phyloP scores from a whole-genome alignment of 2,113 vertebrate genomes.

The Dasyurus viverrinus region DNA sequence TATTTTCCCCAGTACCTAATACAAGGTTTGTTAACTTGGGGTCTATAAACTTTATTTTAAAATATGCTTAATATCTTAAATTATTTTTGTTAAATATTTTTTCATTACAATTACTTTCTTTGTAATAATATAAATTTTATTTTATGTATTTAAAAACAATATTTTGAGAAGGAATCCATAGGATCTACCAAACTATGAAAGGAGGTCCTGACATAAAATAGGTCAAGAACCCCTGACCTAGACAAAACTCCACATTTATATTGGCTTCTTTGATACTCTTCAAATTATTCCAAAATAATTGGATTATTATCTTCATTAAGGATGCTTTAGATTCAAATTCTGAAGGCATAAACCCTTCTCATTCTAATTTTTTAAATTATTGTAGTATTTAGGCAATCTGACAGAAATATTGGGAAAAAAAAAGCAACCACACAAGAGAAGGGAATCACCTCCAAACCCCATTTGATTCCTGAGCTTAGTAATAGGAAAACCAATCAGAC shows the following conservation, averaged over 20 bases:
- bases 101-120: not conserved
- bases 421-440: not conserved
- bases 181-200: not conserved
- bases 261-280: not conserved
- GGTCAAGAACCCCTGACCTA: not conserved
- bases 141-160: not conserved
- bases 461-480: not conserved
- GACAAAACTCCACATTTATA: not conserved
- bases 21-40: not conserved
- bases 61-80: not conserved
- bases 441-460: not conserved
- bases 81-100: not conserved
- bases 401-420: not conserved
- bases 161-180: not conserved
- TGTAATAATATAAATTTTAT: not conserved
- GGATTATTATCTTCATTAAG: not conserved
- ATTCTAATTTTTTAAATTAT: constrained; percentile 7
- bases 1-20: not conserved
- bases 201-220: not conserved
- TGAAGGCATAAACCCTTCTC: not conserved
- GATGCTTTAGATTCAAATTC: not conserved
- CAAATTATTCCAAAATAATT: not conserved
- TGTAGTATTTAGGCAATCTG: not conserved
- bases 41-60: not conserved
- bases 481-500: not conserved